A percentile compares a stretch with the other conserved stretches of the same genome.
These are phyloP conservation scores for Apamea anceps DNA, from an alignment of 2,888 invertebrate genomes.

Conservation along the genomic window DNA sequence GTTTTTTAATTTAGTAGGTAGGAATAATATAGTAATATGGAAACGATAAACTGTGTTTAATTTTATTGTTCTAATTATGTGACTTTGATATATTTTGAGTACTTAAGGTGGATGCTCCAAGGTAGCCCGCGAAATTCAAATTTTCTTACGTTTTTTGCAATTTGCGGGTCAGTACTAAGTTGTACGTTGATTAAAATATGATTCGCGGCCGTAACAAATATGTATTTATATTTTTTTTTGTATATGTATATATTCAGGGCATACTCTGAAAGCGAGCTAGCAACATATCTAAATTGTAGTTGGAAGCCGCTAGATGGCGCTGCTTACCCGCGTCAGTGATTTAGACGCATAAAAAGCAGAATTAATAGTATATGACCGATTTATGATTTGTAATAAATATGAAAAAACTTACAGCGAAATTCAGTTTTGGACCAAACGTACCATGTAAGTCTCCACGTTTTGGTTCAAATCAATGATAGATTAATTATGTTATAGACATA, in stretches of 20 bases:
- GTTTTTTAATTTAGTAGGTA: neutral
- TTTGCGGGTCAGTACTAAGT: too few species aligned
- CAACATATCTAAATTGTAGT: neutral
- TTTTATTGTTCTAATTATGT: neutral
- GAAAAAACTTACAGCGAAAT: neutral
- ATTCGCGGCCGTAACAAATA: too few species aligned
- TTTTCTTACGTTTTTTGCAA: too few species aligned
- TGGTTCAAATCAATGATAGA: too few species aligned
- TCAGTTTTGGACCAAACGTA: neutral
- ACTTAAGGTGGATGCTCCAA: too few species aligned
- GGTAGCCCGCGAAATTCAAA: too few species aligned
- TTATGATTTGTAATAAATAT: neutral
- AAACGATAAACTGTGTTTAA: constrained; percentile 2
- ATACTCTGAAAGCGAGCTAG: neutral
- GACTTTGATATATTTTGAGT: too few species aligned
- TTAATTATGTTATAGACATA: too few species aligned
- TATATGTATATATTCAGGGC: too few species aligned
- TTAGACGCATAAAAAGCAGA: neutral
- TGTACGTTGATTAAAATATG: too few species aligned
- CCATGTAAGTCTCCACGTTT: neutral
- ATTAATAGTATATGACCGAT: neutral
- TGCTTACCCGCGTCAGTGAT: neutral
- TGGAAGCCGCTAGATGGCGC: neutral
- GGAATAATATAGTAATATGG: neutral
- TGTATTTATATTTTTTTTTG: too few species aligned